phyloP scores from a whole-genome alignment of 2,888 invertebrate species.

The Tyria jacobaeae region DNA sequence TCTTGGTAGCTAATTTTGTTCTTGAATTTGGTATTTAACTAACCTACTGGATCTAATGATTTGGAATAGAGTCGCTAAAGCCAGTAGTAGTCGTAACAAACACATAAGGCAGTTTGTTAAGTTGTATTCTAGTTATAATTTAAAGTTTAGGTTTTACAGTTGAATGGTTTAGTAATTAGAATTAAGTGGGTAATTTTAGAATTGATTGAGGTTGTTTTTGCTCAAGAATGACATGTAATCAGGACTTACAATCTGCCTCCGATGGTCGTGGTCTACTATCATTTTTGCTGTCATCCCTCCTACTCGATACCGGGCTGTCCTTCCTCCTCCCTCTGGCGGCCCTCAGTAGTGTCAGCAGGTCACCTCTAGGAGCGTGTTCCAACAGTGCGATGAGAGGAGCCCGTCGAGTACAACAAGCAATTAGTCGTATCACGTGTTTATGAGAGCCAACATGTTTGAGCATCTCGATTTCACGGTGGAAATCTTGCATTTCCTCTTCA shows the following conservation, averaged over 20 bases:
- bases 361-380: conserved; percentile 93
- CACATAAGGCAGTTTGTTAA: no score
- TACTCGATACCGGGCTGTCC: conserved; percentile 69
- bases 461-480: conserved; percentile 92
- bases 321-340: conserved; percentile 77
- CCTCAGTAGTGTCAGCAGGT: conserved; percentile 88
- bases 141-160: no score
- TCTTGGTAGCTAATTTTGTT: no score
- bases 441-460: conserved; percentile 92
- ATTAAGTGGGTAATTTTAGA: no score
- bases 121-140: no score
- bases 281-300: conserved; percentile 62
- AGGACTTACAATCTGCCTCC: conserved; percentile 86
- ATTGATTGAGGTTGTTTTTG: no score
- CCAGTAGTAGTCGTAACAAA: no score
- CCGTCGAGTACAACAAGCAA: conserved; percentile 91
- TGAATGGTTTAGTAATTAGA: no score
- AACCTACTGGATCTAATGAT: no score
- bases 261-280: conserved; percentile 74
- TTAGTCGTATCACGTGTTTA: conserved; percentile 90
- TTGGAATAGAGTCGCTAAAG: no score
- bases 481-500: conserved; percentile 88
- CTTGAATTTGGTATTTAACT: no score
- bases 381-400: conserved; percentile 91
- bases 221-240: no score